Evolutionary conservation across 2,113 vertebrate genomes (phyloP).

Genomic region (Gulo gulo): DNA sequence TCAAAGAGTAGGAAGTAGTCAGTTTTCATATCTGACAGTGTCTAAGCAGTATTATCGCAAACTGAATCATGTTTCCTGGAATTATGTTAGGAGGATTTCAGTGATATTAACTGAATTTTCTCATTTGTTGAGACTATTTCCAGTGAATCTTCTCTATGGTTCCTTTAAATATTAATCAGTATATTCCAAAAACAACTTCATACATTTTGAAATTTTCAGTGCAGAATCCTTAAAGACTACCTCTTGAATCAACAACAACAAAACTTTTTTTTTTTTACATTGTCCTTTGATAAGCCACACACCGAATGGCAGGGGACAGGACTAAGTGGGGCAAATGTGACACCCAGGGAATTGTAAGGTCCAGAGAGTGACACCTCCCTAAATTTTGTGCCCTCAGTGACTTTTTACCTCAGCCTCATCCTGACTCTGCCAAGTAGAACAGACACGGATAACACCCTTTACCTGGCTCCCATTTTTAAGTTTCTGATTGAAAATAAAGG

Average conservation of each 20-base stretch:
- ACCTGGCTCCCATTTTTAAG: neutral
- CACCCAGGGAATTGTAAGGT: no score
- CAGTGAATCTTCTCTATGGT: neutral
- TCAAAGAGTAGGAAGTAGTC: conserved; percentile 63
- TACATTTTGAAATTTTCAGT: neutral
- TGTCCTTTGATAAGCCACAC: neutral
- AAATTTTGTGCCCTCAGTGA: neutral
- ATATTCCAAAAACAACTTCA: neutral
- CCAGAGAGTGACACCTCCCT: neutral
- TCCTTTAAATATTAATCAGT: neutral
- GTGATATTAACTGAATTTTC: neutral
- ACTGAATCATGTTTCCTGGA: neutral
- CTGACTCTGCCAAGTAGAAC: neutral
- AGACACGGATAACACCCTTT: neutral
- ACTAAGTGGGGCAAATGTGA: neutral
- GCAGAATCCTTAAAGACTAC: neutral
- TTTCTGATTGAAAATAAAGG: neutral
- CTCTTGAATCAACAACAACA: neutral
- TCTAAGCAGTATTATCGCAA: conserved; percentile 27
- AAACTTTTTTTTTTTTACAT: neutral
- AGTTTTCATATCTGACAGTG: conserved; percentile 59
- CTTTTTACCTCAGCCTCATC: neutral
- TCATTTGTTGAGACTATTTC: neutral
- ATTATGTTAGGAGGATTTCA: neutral
- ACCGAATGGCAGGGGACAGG: neutral